These are phyloP conservation scores for Pedionomus torquatus DNA, from an alignment of 2,113 vertebrate genomes.

Conservation along the genomic window DNA sequence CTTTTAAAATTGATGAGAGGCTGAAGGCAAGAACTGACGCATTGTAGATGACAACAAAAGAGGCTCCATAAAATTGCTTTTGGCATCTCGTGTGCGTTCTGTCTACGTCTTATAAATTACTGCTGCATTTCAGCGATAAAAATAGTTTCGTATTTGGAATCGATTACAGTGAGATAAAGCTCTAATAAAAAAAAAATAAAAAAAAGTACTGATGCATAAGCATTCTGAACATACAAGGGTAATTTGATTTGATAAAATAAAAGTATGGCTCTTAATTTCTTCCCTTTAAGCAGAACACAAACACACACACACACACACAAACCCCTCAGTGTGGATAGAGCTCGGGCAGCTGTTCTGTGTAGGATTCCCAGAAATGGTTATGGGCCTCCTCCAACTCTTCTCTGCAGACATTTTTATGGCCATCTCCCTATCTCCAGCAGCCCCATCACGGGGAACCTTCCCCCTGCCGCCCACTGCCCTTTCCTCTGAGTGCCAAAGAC, in stretches of 20 bases:
- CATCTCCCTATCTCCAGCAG: background rate
- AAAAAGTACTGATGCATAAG: slow-evolving; percentile 22
- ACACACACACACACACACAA: background rate
- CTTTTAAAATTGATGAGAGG: slow-evolving; percentile 57
- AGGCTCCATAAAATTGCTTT: slow-evolving; percentile 60
- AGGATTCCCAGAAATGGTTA: slow-evolving; percentile 18
- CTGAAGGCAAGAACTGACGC: slow-evolving; percentile 49
- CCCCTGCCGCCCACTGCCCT: background rate
- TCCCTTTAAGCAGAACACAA: slow-evolving; percentile 17
- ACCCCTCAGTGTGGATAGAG: background rate
- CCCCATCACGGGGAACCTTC: background rate
- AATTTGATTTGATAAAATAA: slow-evolving; percentile 47
- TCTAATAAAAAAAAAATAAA: background rate
- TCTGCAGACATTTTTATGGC: background rate
- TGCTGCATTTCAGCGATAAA: slow-evolving; percentile 35
- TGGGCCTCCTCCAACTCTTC: background rate
- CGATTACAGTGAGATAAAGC: slow-evolving; percentile 64
- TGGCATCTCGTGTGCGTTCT: slow-evolving; percentile 49
- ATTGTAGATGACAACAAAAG: slow-evolving; percentile 64
- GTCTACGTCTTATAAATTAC: slow-evolving; percentile 59
- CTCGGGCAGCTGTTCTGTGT: background rate
- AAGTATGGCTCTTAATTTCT: slow-evolving; percentile 31
- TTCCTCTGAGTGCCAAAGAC: background rate
- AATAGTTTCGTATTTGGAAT: slow-evolving; percentile 65
- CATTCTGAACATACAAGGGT: slow-evolving; percentile 1